Conservation (phyloP, 2,888 invertebrate genomes). For the Drosophila mayaguana region DNA sequence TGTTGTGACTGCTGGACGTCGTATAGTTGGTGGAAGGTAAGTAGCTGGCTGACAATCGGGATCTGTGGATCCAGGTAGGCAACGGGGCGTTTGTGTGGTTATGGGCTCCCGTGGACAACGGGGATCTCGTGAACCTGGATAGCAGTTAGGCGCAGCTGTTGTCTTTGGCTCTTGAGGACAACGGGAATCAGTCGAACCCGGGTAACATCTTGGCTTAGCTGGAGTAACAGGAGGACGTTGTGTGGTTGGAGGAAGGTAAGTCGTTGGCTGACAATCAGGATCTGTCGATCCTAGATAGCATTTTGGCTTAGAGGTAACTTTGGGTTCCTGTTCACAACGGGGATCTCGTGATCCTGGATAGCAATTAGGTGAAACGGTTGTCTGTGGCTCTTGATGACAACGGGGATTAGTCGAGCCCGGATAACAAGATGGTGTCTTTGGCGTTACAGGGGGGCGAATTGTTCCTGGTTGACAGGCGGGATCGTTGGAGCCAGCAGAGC, state of each 20-base stretch:
- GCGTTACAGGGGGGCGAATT: neutral
- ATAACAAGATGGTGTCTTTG: conserved; percentile 42
- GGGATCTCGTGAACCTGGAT: conserved; percentile 27
- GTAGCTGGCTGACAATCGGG: conserved; percentile 59
- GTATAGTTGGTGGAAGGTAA: conserved; percentile 13
- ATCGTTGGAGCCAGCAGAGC: conserved; percentile 73
- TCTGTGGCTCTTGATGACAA: conserved; percentile 4
- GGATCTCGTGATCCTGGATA: conserved; percentile 12
- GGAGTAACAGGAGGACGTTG: neutral
- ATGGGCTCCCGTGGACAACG: conserved; percentile 1
- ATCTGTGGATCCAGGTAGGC: conserved; percentile 82
- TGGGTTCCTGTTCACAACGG: conserved; percentile 6
- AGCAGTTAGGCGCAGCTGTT: no score
- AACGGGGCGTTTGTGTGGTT: conserved; percentile 3
- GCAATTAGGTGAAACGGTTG: neutral
- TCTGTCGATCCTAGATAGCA: conserved; percentile 80
- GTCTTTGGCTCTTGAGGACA: conserved; percentile 1
- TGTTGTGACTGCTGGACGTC: no score
- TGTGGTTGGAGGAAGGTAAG: conserved; percentile 42
- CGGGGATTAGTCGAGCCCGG: conserved; percentile 64
- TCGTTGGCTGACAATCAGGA: conserved; percentile 55
- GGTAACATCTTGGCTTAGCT: conserved; percentile 73
- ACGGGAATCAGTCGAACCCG: conserved; percentile 80
- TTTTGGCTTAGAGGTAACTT: neutral
- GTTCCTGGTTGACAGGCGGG: conserved; percentile 11